Percentiles rank a stretch among this genome's conserved stretches.
These are phyloP conservation scores for Lacerta bilineata DNA, from an alignment of 2,797 vertebrate species.

Conservation along the genomic window DNA sequence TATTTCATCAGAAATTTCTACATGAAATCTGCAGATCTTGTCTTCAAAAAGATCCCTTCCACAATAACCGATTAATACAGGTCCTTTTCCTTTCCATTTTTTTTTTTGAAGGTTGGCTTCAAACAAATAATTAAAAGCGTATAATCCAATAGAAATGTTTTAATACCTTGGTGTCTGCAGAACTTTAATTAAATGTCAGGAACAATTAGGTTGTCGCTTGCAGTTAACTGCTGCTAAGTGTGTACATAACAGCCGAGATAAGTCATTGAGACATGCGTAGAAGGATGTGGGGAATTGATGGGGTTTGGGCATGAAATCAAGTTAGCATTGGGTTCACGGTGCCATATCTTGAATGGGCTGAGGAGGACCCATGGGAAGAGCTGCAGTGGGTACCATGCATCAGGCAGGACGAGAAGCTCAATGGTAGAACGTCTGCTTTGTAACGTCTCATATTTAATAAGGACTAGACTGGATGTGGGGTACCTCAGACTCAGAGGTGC, in stretches of 20 bases:
- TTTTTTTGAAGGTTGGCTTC: slow-evolving; percentile 30
- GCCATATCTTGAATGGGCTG: slow-evolving; percentile 3
- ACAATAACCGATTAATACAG: slow-evolving; percentile 57
- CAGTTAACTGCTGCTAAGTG: slow-evolving; percentile 63
- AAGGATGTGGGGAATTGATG: slow-evolving; percentile 6
- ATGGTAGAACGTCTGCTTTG: background rate
- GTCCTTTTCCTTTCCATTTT: slow-evolving; percentile 41
- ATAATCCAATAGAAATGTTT: slow-evolving; percentile 60
- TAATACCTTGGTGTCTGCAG: slow-evolving; percentile 62
- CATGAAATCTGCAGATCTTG: slow-evolving; percentile 51
- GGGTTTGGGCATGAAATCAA: slow-evolving; percentile 35
- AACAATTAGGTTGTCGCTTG: slow-evolving; percentile 62
- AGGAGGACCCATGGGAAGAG: background rate
- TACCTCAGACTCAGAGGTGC: too few relatives aligned
- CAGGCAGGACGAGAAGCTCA: background rate
- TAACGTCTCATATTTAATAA: background rate
- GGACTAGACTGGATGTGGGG: too few relatives aligned
- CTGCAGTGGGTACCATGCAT: background rate
- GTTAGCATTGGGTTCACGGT: slow-evolving; percentile 41
- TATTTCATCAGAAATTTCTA: slow-evolving; percentile 63
- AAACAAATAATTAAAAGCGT: slow-evolving; percentile 47
- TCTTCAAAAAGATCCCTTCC: slow-evolving; percentile 67
- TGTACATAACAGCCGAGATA: slow-evolving; percentile 45
- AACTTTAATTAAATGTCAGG: slow-evolving; percentile 77
- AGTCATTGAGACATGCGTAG: slow-evolving; percentile 46